Evolutionary conservation across 1,140 invertebrate genomes (phyloP).

Genomic region (Drosophila jambulina): DNA sequence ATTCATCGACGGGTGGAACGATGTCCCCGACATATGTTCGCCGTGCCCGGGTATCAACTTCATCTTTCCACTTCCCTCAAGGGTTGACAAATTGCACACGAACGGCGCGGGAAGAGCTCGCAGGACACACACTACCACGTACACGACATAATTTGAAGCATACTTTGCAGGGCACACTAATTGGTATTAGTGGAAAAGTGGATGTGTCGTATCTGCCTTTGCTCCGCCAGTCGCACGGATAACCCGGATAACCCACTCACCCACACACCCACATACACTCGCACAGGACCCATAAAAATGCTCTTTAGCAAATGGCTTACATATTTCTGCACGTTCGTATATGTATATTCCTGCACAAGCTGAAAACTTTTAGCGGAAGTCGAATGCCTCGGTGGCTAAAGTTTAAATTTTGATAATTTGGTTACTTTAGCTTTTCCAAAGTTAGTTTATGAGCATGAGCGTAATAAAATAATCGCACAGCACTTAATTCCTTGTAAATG

Average conservation of each 20-base stretch:
- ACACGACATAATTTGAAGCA: constrained; percentile 71
- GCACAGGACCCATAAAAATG: constrained; percentile 42
- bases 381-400: constrained; percentile 19
- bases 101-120: constrained; percentile 10
- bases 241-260: constrained; percentile 52
- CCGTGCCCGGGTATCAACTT: constrained; percentile 35
- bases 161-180: constrained; percentile 72
- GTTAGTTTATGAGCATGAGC: constrained; percentile 7
- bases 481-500: background rate
- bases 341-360: background rate
- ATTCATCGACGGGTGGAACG: constrained; percentile 40
- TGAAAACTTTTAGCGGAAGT: constrained; percentile 32
- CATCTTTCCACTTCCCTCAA: constrained; percentile 28
- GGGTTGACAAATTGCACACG: constrained; percentile 74
- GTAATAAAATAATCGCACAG: constrained; percentile 14
- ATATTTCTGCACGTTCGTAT: background rate
- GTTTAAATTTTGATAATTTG: constrained; percentile 34
- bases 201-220: constrained; percentile 64
- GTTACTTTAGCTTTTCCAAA: constrained; percentile 16
- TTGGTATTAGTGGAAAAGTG: constrained; percentile 76
- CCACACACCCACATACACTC: constrained; percentile 7
- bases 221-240: constrained; percentile 8
- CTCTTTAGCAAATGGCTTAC: constrained; percentile 51
- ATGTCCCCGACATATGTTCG: constrained; percentile 64
- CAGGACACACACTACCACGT: constrained; percentile 39